These are phyloP conservation scores for Lamprologus callipterus DNA, from an alignment of 2,113 vertebrate genomes.

Conservation along the genomic window DNA sequence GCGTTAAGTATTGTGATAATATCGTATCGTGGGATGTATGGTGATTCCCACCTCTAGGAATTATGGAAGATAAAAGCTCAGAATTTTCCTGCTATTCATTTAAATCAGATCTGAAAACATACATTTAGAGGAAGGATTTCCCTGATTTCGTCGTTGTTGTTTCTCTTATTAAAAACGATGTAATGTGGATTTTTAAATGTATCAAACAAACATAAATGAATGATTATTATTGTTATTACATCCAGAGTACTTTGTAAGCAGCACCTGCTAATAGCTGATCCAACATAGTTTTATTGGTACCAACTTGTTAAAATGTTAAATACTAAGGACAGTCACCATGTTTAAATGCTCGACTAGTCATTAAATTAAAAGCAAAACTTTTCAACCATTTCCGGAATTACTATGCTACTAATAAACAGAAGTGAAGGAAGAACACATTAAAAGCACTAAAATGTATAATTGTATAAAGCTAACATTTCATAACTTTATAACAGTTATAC, in stretches of 20 bases:
- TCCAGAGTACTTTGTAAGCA: neutral
- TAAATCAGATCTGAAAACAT: accelerated
- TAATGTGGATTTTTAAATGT: neutral
- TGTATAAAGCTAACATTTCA: neutral
- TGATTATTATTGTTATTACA: neutral
- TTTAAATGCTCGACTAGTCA: neutral
- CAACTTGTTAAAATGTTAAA: neutral
- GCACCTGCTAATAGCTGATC: neutral
- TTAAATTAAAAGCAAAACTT: neutral
- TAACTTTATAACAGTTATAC: neutral
- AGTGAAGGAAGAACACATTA: neutral
- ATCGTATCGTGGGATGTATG: no score
- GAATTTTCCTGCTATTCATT: neutral
- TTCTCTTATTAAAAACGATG: neutral
- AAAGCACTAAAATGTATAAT: neutral
- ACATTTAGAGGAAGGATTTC: neutral
- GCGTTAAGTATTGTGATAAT: no score
- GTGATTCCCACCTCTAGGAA: no score
- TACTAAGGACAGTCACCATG: neutral
- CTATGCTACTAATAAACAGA: neutral
- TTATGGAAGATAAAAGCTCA: neutral
- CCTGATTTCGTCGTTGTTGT: accelerated
- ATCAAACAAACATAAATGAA: neutral
- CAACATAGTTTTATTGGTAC: neutral
- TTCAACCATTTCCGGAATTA: neutral